A percentile compares a stretch with the other conserved stretches of the same genome.
phyloP scores from a whole-genome alignment of 2,113 vertebrate species.

The Petrocephalus zakoni region DNA sequence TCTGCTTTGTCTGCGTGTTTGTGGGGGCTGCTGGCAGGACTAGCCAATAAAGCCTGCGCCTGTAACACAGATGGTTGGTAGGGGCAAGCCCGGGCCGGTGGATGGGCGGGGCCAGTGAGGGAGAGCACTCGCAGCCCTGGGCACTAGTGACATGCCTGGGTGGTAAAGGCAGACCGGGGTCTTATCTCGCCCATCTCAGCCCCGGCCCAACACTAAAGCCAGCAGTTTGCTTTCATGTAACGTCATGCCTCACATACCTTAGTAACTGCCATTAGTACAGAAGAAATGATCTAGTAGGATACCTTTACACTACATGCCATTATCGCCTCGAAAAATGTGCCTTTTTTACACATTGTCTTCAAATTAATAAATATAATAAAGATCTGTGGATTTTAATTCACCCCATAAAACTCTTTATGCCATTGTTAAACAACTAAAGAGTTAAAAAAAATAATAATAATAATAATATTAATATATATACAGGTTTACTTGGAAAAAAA shows the following conservation, averaged over 20 bases:
- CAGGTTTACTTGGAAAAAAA: neutral
- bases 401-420: neutral
- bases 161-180: neutral
- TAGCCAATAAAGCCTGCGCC: neutral
- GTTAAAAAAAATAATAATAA: neutral
- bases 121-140: neutral
- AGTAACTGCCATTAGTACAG: neutral
- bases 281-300: neutral
- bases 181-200: neutral
- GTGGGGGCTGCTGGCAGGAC: neutral
- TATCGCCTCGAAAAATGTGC: neutral
- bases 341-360: neutral
- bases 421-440: neutral
- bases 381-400: neutral
- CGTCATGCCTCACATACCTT: constrained; percentile 18
- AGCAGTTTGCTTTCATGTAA: constrained; percentile 1
- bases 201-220: neutral
- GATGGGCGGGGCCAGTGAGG: neutral
- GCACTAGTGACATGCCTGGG: constrained; percentile 25
- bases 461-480: too few relatives aligned
- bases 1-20: neutral
- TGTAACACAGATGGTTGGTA: neutral
- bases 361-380: neutral
- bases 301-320: neutral
- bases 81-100: neutral